A percentile compares a stretch with the other conserved stretches of the same genome.
These are phyloP conservation scores for Penaeus monodon DNA, from an alignment of 2,888 invertebrate species.

Conservation along the genomic window DNA sequence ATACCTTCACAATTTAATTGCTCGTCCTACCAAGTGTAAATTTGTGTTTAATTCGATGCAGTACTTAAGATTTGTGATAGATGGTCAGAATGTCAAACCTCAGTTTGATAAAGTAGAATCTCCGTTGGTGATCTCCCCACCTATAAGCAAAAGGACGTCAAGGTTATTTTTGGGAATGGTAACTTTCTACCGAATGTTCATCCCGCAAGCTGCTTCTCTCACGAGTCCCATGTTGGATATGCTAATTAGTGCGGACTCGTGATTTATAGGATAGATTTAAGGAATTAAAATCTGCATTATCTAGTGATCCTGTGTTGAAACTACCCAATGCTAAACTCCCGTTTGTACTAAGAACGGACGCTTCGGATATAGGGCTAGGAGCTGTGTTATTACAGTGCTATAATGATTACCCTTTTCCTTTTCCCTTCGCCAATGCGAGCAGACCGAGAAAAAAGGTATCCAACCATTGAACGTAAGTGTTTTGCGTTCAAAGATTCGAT, in stretches of 20 bases:
- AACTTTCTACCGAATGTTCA: conserved; percentile 27
- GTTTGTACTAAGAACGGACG: background rate
- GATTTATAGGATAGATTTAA: background rate
- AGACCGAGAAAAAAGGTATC: background rate
- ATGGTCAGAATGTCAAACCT: background rate
- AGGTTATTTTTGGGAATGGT: conserved; percentile 18
- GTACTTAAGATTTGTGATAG: too few relatives aligned
- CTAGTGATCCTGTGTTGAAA: background rate
- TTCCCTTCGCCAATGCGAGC: too few relatives aligned
- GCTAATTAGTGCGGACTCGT: background rate
- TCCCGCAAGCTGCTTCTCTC: conserved; percentile 8
- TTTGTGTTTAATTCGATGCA: too few relatives aligned
- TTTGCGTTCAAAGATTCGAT: conserved; percentile 22
- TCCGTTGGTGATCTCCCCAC: background rate
- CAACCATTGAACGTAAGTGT: conserved; percentile 6
- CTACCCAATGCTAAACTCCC: background rate
- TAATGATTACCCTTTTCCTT: too few relatives aligned
- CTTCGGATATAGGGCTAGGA: too few relatives aligned
- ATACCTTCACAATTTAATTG: too few relatives aligned
- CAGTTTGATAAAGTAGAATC: background rate
- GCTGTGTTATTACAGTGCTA: too few relatives aligned
- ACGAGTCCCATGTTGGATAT: conserved; percentile 13
- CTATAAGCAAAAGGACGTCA: conserved; percentile 23
- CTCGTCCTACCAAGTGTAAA: too few relatives aligned
- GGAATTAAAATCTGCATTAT: background rate